These are phyloP conservation scores for Galeopsomyia nigrocyanea DNA, from an alignment of 2,888 invertebrate genomes.

Conservation along the genomic window DNA sequence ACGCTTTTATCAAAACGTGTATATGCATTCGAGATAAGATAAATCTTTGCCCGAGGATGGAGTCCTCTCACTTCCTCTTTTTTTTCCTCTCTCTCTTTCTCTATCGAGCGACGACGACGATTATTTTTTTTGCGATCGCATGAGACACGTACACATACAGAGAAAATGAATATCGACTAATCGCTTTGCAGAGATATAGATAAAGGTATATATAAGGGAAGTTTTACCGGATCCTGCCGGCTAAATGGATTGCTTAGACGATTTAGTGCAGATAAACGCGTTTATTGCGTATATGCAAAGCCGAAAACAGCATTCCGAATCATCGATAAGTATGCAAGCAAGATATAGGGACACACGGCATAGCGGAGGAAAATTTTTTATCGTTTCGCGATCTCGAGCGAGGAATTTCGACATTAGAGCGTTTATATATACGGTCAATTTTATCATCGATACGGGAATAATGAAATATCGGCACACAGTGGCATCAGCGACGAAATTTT, in stretches of 20 bases:
- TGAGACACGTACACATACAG: neutral
- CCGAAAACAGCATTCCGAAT: neutral
- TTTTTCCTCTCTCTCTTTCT: no score
- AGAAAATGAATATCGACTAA: constrained; percentile 29
- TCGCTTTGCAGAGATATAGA: constrained; percentile 20
- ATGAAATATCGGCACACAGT: constrained; percentile 7
- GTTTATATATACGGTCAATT: constrained; percentile 2
- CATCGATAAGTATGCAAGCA: constrained; percentile 29
- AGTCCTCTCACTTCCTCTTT: no score
- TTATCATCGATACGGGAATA: constrained; percentile 9
- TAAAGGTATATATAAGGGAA: neutral
- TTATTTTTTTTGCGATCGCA: no score
- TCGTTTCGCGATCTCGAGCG: no score
- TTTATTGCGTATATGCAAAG: no score
- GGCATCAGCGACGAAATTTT: no score
- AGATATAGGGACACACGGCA: constrained; percentile 16
- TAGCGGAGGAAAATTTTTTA: no score
- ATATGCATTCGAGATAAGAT: no score
- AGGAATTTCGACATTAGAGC: no score
- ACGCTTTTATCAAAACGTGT: no score
- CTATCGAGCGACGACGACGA: no score
- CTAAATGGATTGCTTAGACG: constrained; percentile 26
- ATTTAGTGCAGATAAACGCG: constrained; percentile 9
- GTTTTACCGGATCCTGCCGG: constrained; percentile 13
- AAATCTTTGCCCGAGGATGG: no score